Evolutionary conservation across 1,140 invertebrate genomes (phyloP), one percentile per base, ranked within the genome.

Genomic region (Hyposmocoma kahamanoa): DNA sequence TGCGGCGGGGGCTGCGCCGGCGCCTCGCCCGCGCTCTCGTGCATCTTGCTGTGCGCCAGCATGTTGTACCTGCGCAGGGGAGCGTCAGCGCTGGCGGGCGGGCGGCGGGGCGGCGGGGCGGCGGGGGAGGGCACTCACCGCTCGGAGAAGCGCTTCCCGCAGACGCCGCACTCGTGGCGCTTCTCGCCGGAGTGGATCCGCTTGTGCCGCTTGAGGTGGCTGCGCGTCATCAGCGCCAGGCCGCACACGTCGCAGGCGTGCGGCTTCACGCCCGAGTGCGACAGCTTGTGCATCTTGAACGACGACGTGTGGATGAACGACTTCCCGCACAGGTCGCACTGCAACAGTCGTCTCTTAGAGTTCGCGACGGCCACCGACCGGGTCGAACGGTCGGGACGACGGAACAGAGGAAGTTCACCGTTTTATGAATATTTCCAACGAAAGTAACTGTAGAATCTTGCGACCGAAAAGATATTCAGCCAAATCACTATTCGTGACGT

Each of bases 261-360:
- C 46, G 88, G 87, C 76, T 91, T 91, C 55, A 90, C 73, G 20
- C 90, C 89, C 26, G 89, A 89, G 73, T 92, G 90, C 30, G 89
- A 89, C 57, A 91, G 72, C 69, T 87, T 88, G 71, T 92, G 91
- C 86, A 91, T 90, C 64, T 90, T 90, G 72, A 91, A 91, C 10
- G 90, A 91, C 30, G 90, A 91, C 56, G 91, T 91, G 84, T 92
- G 90, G 47, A 91, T 83, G 73, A 92, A 92, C 45, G 90, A 88
- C 81, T 92, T 92, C 22, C 90, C 90, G 84, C 91, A 92, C 42
- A 90, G 60, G 65, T 91, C 90, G 67, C 91, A 92, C 80, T 90
- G 80, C 47, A 36, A 36, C 10, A 11, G n/a, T n/a, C n/a, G n/a
- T n/a, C n/a, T n/a, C n/a, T n/a, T n/a, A n/a, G n/a, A n/a, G n/a